Evolutionary conservation across 2,113 vertebrate genomes (phyloP), one percentile per base, ranked within the genome.

Genomic region (Dascyllus trimaculatus): DNA sequence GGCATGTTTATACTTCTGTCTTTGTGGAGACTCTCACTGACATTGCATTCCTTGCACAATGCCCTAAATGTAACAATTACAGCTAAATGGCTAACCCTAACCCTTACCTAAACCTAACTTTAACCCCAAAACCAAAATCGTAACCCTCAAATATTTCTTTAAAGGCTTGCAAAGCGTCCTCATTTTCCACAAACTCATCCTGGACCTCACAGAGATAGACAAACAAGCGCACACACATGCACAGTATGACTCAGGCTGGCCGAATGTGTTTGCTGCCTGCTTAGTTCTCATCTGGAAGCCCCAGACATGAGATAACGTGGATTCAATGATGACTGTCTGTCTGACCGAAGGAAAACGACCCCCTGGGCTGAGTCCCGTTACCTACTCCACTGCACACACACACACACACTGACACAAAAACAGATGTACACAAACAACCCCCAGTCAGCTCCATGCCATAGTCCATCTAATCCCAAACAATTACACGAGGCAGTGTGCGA

Each of bases 271-370:
- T 80, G 83, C 87, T 84, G 77, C 71, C 85, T 79, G 82, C 81
- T 88, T 51, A 43, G 35, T 66, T 89, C 89, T 91, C 87, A 87
- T 88, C 80, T 88, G 87, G 85, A 88, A 76, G 75, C 85, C 76
- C 80, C 87, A 93, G 89, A 91, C 91, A 89, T 91, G 88, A 92
- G 85, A 93, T 93, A 93, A 93, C 75, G 22, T 66, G 82, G 90
- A 91, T 90, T 87, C 79, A 82, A 70, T 82, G 86, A 85, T 87
- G 88, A 90, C 82, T 79, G 81, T 88, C 82, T 90, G 88, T 72
- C 87, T 85, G 88, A 67, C 82, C 35, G 1, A 49, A 61, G 70
- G 71, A 84, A 91, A 87, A 81, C 45, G 69, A 85, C 71, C 81
- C 90, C 88, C 53, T 74, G 59, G 71, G 54, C 67, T 38, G 67